Evolutionary conservation across 2,113 vertebrate species (phyloP), one percentile per base, ranked within the genome.

Genomic region (Notothenia rossii): DNA sequence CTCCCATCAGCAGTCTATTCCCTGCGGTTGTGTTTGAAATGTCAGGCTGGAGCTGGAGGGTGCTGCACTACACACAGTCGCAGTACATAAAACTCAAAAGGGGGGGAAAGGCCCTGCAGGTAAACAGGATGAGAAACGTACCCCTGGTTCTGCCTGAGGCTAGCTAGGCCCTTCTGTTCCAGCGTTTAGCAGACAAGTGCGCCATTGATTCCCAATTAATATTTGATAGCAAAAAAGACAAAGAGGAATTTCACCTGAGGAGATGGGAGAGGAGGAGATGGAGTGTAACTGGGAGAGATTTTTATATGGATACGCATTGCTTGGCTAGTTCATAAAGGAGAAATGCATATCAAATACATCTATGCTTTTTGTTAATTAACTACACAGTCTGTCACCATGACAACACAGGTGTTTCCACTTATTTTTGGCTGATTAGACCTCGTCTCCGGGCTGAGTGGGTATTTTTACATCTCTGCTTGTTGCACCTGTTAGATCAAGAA

Each of bases 131-230:
- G 85, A 82, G 81, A 82, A 88, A 87, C 22, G 56, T 74, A 88
- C 88, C 88, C 75, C 82, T 72, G 80, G 88, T 89, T 91, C 77
- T 76, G 92, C 94, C 92, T 63, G 73, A 86, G 90, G 93, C 92
- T 82, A 88, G 89, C 77, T 70, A 75, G 68, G 77, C 82, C 89
- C 93, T 91, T 94, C 93, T 94, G 92, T 93, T 93, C 81, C 81
- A 88, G 87, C 88, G 61, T 94, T 95, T 95, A 95, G 90, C 86
- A 92, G 92, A 95, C 92, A 94, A 93, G 93, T 85, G 87, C 89
- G 90, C 91, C 92, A 93, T 87, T 94, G 94, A 94, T 94, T 94
- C 90, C 79, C 78, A 92, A 94, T 95, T 94, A 95, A 95, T 95
- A 94, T 93, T 94, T 94, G 92, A 94, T 94, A 90, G 85, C 79